These are phyloP conservation scores for Hemithea aestivaria DNA, from an alignment of 2,888 invertebrate species.

Conservation along the genomic window DNA sequence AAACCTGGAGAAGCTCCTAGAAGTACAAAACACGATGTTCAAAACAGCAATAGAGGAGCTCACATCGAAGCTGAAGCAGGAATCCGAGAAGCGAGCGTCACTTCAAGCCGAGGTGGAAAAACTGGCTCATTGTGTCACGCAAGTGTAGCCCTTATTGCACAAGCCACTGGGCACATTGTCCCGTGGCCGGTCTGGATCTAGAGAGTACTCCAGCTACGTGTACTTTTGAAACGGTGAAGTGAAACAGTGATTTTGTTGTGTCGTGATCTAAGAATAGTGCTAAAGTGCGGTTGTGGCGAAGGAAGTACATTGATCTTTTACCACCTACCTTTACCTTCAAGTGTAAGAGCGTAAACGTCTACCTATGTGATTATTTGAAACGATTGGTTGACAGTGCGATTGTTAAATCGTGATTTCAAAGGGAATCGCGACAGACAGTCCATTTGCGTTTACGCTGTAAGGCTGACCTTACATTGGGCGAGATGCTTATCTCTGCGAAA, in stretches of 20 bases:
- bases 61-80: conserved; percentile 78
- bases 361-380: too few species aligned
- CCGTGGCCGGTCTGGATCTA: conserved; percentile 27
- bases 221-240: conserved; percentile 29
- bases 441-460: too few species aligned
- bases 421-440: too few species aligned
- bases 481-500: too few species aligned
- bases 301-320: too few species aligned
- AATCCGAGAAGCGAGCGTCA: conserved; percentile 81
- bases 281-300: too few species aligned
- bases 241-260: conserved; percentile 17
- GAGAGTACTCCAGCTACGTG: conserved; percentile 44
- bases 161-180: conserved; percentile 25
- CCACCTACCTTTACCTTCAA: too few species aligned
- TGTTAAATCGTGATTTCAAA: too few species aligned
- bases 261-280: conserved; percentile 7
- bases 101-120: conserved; percentile 84
- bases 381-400: too few species aligned
- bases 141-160: conserved; percentile 74
- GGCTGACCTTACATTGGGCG: too few species aligned
- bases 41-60: conserved; percentile 83
- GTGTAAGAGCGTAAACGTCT: too few species aligned
- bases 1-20: conserved; percentile 78
- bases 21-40: conserved; percentile 78
- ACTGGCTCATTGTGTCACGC: conserved; percentile 84